These are phyloP conservation scores for Neotragus pygmaeus DNA, from an alignment of 2,113 vertebrate species.

Conservation along the genomic window DNA sequence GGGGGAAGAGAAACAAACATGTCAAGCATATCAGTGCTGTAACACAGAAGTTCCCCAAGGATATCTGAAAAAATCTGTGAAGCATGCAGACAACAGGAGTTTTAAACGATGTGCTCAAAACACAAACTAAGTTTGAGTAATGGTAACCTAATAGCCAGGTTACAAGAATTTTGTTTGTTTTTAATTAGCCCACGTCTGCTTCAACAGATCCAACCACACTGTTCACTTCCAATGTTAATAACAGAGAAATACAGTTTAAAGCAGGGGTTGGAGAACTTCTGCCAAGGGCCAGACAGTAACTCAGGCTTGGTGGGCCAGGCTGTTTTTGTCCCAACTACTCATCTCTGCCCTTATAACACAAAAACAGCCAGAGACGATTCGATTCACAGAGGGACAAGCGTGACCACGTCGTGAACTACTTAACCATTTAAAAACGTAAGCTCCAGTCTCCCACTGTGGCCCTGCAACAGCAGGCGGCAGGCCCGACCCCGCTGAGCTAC, in stretches of 20 bases:
- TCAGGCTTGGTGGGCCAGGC: neutral
- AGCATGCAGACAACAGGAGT: neutral
- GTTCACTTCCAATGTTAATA: neutral
- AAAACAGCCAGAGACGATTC: neutral
- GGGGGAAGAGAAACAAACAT: neutral
- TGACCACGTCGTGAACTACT: neutral
- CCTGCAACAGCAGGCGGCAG: neutral
- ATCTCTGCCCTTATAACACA: neutral
- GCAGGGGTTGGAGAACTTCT: neutral
- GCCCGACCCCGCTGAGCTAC: neutral
- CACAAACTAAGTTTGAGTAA: neutral
- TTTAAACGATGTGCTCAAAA: neutral
- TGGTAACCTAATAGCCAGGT: neutral
- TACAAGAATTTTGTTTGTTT: neutral
- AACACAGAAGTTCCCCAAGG: neutral
- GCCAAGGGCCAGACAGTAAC: neutral
- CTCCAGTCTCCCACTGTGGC: neutral
- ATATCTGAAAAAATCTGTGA: neutral
- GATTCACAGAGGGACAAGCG: neutral
- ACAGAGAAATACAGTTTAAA: neutral
- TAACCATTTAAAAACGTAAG: neutral
- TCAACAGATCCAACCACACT: neutral
- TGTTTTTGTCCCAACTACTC: neutral
- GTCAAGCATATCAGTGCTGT: neutral
- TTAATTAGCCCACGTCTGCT: neutral